Conservation (phyloP, 2,797 vertebrate genomes). For the Catamblyrhynchus diadema region DNA sequence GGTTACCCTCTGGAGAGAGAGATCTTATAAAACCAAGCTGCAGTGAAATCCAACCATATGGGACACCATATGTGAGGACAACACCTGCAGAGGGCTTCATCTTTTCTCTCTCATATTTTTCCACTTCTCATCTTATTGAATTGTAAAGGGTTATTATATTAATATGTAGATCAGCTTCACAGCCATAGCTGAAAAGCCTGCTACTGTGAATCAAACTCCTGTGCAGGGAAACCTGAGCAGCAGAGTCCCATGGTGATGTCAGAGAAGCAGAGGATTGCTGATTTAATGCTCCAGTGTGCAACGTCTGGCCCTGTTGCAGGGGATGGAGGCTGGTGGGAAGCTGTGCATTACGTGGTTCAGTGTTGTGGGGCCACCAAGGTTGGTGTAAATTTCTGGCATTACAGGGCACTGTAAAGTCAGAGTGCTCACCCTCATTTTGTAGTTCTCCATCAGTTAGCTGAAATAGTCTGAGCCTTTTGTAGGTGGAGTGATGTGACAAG, state of each 20-base stretch:
- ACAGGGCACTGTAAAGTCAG: neutral
- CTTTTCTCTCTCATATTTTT: neutral
- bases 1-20: neutral
- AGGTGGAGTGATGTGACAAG: neutral
- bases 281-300: neutral
- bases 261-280: neutral
- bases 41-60: neutral
- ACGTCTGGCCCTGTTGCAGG: neutral
- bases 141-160: constrained; percentile 14
- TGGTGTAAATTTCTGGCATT: neutral
- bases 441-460: neutral
- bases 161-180: constrained; percentile 15
- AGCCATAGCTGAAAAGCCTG: neutral
- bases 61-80: constrained; percentile 33
- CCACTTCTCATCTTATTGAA: neutral
- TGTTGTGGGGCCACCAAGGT: neutral
- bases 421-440: neutral
- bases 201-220: neutral
- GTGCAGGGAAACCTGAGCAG: neutral
- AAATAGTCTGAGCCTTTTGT: neutral
- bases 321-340: neutral
- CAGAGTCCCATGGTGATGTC: neutral
- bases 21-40: neutral
- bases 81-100: constrained; percentile 30
- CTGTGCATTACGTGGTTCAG: neutral